Conservation (phyloP, 2,113 vertebrate genomes). For the Gallinago paraguaiae region DNA sequence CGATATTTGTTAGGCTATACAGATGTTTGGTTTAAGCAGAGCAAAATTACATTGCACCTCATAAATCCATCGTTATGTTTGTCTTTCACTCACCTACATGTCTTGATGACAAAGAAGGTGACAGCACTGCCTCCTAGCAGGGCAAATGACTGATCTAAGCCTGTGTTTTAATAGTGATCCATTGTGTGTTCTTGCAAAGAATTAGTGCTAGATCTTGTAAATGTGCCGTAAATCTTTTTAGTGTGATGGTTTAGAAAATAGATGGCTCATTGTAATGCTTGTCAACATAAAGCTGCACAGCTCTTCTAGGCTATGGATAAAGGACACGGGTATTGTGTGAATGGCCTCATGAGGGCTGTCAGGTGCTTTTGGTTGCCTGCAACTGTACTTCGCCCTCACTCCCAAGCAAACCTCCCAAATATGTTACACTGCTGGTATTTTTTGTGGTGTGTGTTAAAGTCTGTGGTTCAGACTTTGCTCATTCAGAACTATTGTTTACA, state of each 20-base stretch:
- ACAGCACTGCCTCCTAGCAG: neutral
- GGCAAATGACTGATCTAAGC: neutral
- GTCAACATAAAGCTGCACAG: neutral
- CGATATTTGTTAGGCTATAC: neutral
- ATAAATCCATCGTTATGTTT: neutral
- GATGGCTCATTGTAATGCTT: neutral
- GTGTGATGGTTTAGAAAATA: neutral
- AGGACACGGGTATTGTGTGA: neutral
- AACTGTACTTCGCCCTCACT: neutral
- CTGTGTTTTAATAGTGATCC: neutral
- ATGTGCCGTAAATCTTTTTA: constrained; percentile 10
- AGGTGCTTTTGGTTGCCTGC: neutral
- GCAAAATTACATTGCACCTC: neutral
- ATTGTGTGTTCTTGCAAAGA: constrained; percentile 18
- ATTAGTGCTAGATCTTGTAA: constrained; percentile 14
- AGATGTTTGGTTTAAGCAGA: neutral
- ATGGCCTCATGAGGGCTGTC: neutral
- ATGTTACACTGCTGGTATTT: neutral
- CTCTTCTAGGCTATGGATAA: neutral
- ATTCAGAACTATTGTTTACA: neutral
- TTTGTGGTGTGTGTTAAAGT: neutral
- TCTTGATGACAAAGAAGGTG: constrained; percentile 2
- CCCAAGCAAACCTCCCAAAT: neutral
- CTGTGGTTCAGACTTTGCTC: neutral
- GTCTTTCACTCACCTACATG: neutral